These are phyloP conservation scores for Helostoma temminkii DNA, from an alignment of 2,797 vertebrate genomes.

Conservation along the genomic window DNA sequence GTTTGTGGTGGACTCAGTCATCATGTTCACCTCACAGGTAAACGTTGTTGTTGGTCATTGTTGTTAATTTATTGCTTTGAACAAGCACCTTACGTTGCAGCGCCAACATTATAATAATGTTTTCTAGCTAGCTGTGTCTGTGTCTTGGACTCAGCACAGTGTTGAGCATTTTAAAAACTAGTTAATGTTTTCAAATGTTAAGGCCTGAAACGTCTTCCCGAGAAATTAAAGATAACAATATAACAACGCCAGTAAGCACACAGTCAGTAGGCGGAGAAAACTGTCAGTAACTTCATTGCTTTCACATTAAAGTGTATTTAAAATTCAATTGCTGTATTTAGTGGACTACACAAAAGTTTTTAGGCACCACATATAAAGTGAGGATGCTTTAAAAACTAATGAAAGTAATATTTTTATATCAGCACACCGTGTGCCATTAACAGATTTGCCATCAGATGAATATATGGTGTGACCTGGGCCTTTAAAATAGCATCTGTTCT, in stretches of 20 bases:
- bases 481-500: too few relatives aligned
- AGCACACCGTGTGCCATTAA: too few relatives aligned
- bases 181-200: not conserved
- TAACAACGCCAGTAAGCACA: not conserved
- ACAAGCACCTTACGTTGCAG: too few relatives aligned
- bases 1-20: constrained; percentile 93
- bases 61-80: too few relatives aligned
- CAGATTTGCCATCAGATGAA: too few relatives aligned
- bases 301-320: not conserved
- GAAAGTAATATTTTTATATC: not conserved
- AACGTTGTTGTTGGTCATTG: not conserved
- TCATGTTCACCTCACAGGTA: constrained; percentile 98
- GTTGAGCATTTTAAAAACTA: not conserved
- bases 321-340: not conserved
- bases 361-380: not conserved
- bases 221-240: not conserved
- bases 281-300: not conserved
- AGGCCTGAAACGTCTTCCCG: too few relatives aligned
- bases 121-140: not conserved
- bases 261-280: not conserved
- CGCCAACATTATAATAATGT: not conserved
- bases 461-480: too few relatives aligned
- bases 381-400: not conserved
- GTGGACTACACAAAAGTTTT: not conserved
- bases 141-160: not conserved